phyloP scores from a whole-genome alignment of 2,797 vertebrate species.

The Coregonus suidteri region DNA sequence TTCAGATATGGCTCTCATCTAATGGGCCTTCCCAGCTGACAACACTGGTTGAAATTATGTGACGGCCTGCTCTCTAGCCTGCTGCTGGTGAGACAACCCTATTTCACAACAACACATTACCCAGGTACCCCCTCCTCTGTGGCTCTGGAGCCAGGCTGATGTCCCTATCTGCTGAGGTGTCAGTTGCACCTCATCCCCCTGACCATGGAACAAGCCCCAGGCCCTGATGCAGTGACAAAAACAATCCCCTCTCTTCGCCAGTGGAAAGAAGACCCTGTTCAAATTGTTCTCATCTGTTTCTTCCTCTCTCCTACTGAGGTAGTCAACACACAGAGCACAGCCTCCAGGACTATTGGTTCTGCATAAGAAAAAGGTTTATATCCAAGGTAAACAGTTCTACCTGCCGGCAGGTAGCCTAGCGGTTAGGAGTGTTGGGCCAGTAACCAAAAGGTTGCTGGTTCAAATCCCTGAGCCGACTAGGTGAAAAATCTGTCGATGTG shows the following conservation, averaged over 20 bases:
- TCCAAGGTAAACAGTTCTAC: neutral
- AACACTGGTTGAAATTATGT: neutral
- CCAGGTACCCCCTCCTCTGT: constrained; percentile 4
- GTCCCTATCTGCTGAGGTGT: constrained; percentile 34
- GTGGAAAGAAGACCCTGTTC: constrained; percentile 24
- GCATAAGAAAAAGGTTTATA: neutral
- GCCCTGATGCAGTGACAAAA: constrained; percentile 18
- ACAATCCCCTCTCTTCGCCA: constrained; percentile 16
- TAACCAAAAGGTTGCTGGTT: too few species aligned
- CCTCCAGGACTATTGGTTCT: neutral
- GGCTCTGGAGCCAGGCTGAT: constrained; percentile 8
- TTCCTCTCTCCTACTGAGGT: neutral
- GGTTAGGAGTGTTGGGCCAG: too few species aligned
- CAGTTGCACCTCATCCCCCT: constrained; percentile 20
- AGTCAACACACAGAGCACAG: neutral
- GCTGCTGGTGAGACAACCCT: constrained; percentile 1
- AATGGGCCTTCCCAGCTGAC: neutral
- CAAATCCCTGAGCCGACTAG: too few species aligned
- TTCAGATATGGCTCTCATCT: constrained; percentile 15
- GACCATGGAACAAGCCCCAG: constrained; percentile 9
- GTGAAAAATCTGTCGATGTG: too few species aligned
- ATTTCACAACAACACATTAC: neutral
- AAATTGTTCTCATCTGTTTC: neutral
- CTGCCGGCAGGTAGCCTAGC: too few species aligned
- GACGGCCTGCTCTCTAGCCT: neutral